Base-by-base conservation (phyloP, 2,113 vertebrate genomes). In the Cranoglanis bouderius region DNA sequence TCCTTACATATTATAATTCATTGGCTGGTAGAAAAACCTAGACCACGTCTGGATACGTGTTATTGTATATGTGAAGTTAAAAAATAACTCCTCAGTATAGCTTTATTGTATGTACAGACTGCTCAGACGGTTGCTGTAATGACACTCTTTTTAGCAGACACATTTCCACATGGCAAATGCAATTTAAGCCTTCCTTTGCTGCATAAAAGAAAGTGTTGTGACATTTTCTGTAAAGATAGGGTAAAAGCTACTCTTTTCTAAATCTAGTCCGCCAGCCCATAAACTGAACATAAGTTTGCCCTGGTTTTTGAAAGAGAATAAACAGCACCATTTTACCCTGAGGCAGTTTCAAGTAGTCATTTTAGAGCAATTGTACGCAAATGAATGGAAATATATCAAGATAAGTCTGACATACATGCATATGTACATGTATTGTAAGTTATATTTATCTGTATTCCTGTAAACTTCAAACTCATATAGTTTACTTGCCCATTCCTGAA, bases 151-250 rank as follows among this genome's bases (percentile, higher is more conserved):
- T 83, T 55, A 83, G 55, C 55, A 61, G 55, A 83, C 57, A 61
- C 53, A 82, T 82, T 82, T 82, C 53, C 80, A 82, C 81, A 83
- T 83, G 80, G 80, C 32, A 82, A 82, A 82, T 82, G 55, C 81
- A 83, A 83, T 83, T 83, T 61, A 61, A 83, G 81, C 55, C 35
- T 38, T 53, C 53, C 0, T 83, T 83, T 40, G 81, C 35, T 83
- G 35, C 55, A 83, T 61, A 61, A 83, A 83, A 61, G 81, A 83
- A 55, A 43, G 55, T 24, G 4, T 16, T 83, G 46, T 32, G 49
- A 53, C 77, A 51, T 61, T 82, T 82, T 59, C 32, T 82, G 81
- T 40, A 43, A 40, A 29, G 81, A 61, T 2, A 61, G 24, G 81
- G 81, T 13, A 40, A 40, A 61, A 83, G 35, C 80, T 83, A 83